Evolutionary conservation across 2,113 vertebrate species (phyloP).

Genomic region (Bambusicola thoracicus): DNA sequence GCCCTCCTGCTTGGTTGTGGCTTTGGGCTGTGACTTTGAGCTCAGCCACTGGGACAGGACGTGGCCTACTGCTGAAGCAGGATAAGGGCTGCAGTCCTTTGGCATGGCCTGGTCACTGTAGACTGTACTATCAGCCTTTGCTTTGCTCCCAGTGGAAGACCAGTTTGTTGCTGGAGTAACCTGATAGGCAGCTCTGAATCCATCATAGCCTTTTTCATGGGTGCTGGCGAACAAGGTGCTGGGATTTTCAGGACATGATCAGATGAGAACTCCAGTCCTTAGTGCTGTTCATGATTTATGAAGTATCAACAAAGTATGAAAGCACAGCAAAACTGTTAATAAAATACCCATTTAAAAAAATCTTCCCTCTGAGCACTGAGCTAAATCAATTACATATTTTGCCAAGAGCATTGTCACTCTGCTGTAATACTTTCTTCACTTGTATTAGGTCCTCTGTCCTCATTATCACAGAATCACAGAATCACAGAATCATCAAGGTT

Average conservation of each 20-base stretch:
- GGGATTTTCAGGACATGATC: neutral
- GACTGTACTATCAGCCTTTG: neutral
- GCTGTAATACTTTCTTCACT: neutral
- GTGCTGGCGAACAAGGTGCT: neutral
- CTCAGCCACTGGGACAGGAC: neutral
- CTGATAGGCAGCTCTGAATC: neutral
- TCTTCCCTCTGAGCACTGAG: neutral
- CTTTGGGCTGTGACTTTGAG: neutral
- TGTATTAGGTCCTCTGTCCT: neutral
- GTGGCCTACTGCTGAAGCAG: neutral
- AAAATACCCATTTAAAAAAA: neutral
- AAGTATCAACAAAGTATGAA: neutral
- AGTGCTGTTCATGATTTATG: neutral
- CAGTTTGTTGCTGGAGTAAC: neutral
- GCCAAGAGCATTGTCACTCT: neutral
- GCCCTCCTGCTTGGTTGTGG: fast-evolving
- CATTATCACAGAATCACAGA: too few relatives aligned
- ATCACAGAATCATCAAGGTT: too few relatives aligned
- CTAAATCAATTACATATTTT: neutral
- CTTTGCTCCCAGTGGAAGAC: neutral
- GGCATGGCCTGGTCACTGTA: neutral
- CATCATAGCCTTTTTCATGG: neutral
- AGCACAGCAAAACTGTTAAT: neutral
- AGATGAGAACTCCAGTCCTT: neutral
- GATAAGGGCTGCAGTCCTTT: neutral